Evolutionary conservation across 2,797 vertebrate genomes (phyloP).

Genomic region (Coluber constrictor): DNA sequence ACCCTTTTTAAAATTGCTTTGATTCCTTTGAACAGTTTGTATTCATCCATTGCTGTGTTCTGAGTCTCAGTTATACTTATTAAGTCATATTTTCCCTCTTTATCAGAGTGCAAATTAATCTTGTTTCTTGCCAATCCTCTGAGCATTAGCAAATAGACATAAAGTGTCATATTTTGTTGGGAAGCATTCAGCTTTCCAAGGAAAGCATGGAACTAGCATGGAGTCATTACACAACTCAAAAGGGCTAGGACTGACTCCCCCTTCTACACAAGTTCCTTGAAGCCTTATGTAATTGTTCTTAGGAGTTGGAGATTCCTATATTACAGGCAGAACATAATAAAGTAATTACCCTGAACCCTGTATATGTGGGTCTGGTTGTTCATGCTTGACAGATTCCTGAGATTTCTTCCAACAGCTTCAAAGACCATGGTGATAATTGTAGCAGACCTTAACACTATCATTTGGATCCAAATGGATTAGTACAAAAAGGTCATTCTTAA

Average conservation of each 20-base stretch:
- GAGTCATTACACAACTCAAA: not conserved
- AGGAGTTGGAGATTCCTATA: not conserved
- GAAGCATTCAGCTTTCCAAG: not conserved
- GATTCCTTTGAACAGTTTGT: not conserved
- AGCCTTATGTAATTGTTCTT: not conserved
- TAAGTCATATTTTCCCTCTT: not conserved
- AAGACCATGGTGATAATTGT: not conserved
- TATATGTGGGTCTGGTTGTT: not conserved
- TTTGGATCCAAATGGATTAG: not conserved
- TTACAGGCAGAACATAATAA: not conserved
- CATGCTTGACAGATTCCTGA: not conserved
- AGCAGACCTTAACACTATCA: not conserved
- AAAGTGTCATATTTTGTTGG: not conserved
- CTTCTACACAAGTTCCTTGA: not conserved
- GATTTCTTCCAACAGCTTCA: not conserved
- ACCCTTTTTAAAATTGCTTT: not conserved
- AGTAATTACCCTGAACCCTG: not conserved
- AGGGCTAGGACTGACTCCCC: not conserved
- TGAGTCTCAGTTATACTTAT: not conserved
- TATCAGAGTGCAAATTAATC: not conserved
- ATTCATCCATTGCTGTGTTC: not conserved
- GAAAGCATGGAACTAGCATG: not conserved
- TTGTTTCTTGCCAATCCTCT: not conserved
- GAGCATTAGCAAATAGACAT: not conserved
- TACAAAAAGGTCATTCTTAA: not conserved